Evolutionary conservation across 2,888 invertebrate genomes (phyloP).

Genomic region (Trichopria drosophilae): DNA sequence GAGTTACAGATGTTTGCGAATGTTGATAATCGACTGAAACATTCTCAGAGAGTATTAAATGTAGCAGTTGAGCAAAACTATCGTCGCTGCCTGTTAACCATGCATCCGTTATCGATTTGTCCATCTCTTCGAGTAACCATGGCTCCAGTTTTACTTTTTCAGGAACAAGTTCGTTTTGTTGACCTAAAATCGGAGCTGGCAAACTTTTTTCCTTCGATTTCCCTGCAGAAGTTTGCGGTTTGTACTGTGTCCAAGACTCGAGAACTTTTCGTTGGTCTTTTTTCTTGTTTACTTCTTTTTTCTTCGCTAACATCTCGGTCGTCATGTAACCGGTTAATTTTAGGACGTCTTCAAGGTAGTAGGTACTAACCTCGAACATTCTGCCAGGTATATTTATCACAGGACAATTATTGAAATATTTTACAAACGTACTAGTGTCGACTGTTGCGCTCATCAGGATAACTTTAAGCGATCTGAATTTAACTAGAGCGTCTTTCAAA

Average conservation of each 20-base stretch:
- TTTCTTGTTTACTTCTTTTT: constrained; percentile 51
- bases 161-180: constrained; percentile 50
- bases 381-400: constrained; percentile 78
- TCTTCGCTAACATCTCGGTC: constrained; percentile 58
- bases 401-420: constrained; percentile 82
- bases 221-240: constrained; percentile 36
- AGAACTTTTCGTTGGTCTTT: constrained; percentile 54
- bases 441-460: constrained; percentile 95
- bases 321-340: constrained; percentile 64
- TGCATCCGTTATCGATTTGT: constrained; percentile 67
- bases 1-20: constrained; percentile 66
- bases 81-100: constrained; percentile 66
- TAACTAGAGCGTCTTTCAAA: constrained; percentile 73
- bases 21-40: constrained; percentile 75
- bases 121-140: constrained; percentile 67
- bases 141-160: constrained; percentile 62
- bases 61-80: constrained; percentile 73
- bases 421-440: constrained; percentile 78
- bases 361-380: constrained; percentile 73
- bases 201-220: constrained; percentile 40
- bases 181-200: constrained; percentile 49
- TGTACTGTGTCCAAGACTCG: constrained; percentile 56
- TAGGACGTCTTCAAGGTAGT: constrained; percentile 80
- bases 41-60: constrained; percentile 78
- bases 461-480: constrained; percentile 74